Conservation (phyloP, 1,140 invertebrate species). For the Drosophila burlai region DNA sequence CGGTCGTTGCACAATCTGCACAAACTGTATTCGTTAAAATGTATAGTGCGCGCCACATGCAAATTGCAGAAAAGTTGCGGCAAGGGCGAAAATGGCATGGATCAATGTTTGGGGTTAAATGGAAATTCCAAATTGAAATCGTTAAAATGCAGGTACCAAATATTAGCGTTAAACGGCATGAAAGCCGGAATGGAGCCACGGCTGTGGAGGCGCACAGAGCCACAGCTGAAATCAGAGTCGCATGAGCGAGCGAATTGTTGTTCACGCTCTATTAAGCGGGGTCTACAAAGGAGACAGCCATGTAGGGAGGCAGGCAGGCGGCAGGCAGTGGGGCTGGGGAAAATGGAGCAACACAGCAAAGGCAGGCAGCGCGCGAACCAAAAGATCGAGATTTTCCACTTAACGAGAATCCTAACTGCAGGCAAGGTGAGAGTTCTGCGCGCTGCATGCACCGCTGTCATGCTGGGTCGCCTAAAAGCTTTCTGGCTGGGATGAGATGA, state of each 20-base stretch:
- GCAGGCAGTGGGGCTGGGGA: background rate
- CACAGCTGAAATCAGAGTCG: slow-evolving; percentile 23
- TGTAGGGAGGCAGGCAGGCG: background rate
- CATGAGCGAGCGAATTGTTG: slow-evolving; percentile 28
- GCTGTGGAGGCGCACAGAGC: slow-evolving; percentile 2
- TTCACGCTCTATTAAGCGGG: slow-evolving; percentile 36
- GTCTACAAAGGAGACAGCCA: background rate
- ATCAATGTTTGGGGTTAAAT: slow-evolving; percentile 47
- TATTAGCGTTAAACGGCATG: slow-evolving; percentile 21
- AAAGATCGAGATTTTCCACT: slow-evolving; percentile 18
- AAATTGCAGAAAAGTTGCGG: slow-evolving; percentile 35
- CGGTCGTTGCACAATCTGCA: slow-evolving; percentile 55
- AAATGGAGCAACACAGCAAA: slow-evolving; percentile 13
- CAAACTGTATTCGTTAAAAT: slow-evolving; percentile 66
- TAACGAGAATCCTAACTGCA: slow-evolving; percentile 14
- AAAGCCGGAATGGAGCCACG: slow-evolving; percentile 3
- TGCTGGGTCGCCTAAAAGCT: slow-evolving; percentile 13
- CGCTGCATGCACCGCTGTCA: slow-evolving; percentile 14
- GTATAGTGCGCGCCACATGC: slow-evolving; percentile 59
- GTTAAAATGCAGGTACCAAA: slow-evolving; percentile 40
- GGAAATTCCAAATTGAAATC: slow-evolving; percentile 57
- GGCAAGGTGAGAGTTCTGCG: slow-evolving; percentile 15
- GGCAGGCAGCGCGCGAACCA: slow-evolving; percentile 1
- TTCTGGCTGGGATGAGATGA: background rate
- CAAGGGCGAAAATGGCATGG: slow-evolving; percentile 31